Conservation (phyloP, 2,113 vertebrate species). For the Gallinago undulata region DNA sequence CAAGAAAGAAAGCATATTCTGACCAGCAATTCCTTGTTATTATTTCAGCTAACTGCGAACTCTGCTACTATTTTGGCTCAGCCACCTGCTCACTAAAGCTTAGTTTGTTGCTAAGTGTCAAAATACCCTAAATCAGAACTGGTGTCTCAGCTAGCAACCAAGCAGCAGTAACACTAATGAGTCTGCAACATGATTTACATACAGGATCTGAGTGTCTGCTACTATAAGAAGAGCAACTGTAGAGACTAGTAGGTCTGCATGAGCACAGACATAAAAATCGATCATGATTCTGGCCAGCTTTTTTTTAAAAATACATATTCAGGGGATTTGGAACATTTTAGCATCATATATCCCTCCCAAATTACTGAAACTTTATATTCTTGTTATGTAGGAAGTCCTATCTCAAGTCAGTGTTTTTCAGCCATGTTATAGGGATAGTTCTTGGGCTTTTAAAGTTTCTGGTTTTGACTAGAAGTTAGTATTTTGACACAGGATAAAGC, state of each 20-base stretch:
- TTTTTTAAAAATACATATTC: neutral
- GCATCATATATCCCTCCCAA: neutral
- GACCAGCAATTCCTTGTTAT: constrained; percentile 65
- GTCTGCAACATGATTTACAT: constrained; percentile 59
- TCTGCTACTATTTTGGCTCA: constrained; percentile 71
- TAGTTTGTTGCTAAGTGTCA: constrained; percentile 71
- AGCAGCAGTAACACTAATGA: constrained; percentile 64
- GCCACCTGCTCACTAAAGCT: constrained; percentile 69
- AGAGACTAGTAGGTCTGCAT: neutral
- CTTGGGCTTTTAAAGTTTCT: neutral
- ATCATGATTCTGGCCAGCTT: neutral
- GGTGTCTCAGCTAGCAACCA: constrained; percentile 62
- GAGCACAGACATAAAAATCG: neutral
- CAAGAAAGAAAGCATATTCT: constrained; percentile 61
- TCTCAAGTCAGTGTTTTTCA: neutral
- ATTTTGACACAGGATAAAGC: neutral
- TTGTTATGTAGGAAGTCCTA: neutral
- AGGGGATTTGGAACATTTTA: neutral
- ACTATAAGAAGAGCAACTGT: constrained; percentile 27
- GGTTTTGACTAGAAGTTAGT: neutral
- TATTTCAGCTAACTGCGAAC: constrained; percentile 65
- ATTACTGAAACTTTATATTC: neutral
- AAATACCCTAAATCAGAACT: constrained; percentile 70
- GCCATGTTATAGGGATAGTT: neutral
- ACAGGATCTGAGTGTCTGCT: neutral